Evolutionary conservation across 2,888 invertebrate genomes (phyloP).

Genomic region (Neria commutata): DNA sequence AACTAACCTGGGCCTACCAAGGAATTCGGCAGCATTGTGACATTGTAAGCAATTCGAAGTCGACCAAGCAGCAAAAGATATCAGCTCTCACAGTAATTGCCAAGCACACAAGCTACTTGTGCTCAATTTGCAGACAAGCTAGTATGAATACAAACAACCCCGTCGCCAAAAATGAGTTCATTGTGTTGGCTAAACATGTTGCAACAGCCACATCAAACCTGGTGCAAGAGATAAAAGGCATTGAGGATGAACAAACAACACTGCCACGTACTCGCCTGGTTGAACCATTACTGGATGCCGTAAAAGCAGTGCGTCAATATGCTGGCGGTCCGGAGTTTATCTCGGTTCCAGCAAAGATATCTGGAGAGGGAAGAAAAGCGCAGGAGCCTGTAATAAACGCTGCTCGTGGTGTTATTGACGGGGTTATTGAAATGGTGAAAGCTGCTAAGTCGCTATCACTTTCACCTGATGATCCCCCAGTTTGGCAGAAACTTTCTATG

Average conservation of each 20-base stretch:
- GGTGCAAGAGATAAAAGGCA: conserved; percentile 91
- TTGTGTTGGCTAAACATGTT: conserved; percentile 96
- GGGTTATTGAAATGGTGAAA: conserved; percentile 88
- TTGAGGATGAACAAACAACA: conserved; percentile 84
- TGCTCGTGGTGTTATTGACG: conserved; percentile 78
- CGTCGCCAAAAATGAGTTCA: conserved; percentile 93
- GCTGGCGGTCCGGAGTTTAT: conserved; percentile 94
- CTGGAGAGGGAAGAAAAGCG: conserved; percentile 77
- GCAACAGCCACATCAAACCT: conserved; percentile 94
- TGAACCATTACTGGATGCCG: conserved; percentile 84
- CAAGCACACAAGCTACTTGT: conserved; percentile 93
- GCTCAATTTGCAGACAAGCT: conserved; percentile 93
- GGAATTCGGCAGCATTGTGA: conserved; percentile 90
- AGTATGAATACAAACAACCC: conserved; percentile 90
- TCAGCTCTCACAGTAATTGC: conserved; percentile 93
- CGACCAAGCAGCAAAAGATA: conserved; percentile 82
- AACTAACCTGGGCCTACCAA: conserved; percentile 85
- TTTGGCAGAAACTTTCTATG: conserved; percentile 92
- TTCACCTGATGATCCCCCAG: conserved; percentile 87
- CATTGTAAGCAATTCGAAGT: conserved; percentile 72
- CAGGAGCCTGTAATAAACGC: conserved; percentile 89
- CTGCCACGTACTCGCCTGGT: conserved; percentile 79
- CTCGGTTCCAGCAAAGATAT: conserved; percentile 89
- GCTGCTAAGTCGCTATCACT: conserved; percentile 89
- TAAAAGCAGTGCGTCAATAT: conserved; percentile 89